Evolutionary conservation across 2,113 vertebrate species (phyloP), one percentile per base, ranked within the genome.

Genomic region (Ahaetulla prasina): DNA sequence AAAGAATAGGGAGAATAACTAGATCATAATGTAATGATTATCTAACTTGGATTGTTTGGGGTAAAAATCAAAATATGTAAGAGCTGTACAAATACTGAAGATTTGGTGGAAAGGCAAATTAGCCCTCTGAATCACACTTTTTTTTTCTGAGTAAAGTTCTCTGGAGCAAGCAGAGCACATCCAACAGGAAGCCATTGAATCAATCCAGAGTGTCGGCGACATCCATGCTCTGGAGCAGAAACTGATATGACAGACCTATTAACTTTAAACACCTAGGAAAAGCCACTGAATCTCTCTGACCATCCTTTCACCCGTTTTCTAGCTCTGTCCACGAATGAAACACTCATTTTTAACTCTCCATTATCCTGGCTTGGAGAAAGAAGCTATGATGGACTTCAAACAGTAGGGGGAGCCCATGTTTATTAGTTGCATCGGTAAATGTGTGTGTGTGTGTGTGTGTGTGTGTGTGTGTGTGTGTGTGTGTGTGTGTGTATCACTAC

Each of bases 351-450:
- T 87, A n/a, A 55, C 47, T n/a, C 27, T 43, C 49, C 49, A 7
- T 20, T 14, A 2, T 35, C 16, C 84, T 74, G 22, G 22, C 12
- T 6, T 27, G 23, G 57, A 35, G 85, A 80, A 88, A 7, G 30
- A 90, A 45, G 68, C 3, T 68, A 3, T 23, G 30, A 30, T 49
- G 3, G 4, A 9, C 2, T 16, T 88, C 43, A 43, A 8, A 53
- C 92, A 85, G 86, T 60, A 93, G 92, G 45, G 45, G 92, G 89
- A 93, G 52, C 63, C n/a, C 52, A 22, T 10, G 89, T 22, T 50
- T 84, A 85, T 43, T 30, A 47, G 39, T 45, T 89, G 47, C 39
- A 12, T 47, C 57, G 18, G 39, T 35, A 53, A 54, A 50, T 47
- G 10, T 16, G 1, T 8, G 0, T 45, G 20, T 85, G 39, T 14